Base-by-base conservation (phyloP, 2,797 vertebrate genomes). In the Spondyliosoma cantharus region DNA sequence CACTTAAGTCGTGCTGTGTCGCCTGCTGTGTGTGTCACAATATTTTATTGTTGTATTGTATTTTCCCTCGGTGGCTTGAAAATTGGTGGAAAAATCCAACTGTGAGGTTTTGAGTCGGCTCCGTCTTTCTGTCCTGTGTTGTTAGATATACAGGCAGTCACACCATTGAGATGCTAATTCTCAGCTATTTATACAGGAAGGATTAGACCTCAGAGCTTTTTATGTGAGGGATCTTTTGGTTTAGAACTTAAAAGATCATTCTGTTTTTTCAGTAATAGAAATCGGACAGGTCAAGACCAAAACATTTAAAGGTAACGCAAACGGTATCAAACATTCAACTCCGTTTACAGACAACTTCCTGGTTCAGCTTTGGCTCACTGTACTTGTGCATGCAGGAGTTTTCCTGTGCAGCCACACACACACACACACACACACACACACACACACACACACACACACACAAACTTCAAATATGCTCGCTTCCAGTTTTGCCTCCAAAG, bases 61-160 rank as follows among this genome's bases (percentile, higher is more conserved):
- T 62, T 80, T 81, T 76, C 62, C 11, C 29, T 58, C 59, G 13
- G 42, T 19, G 0, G 69, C 50, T 74, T 9, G 0, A 14, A 78
- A 80, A 81, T 59, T 58, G 76, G 37, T n/a, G 12, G 46, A 74
- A 80, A 80, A n/a, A 53, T 53, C 70, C n/a, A 54, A 25, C 53
- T 84, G 79, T 37, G 64, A 80, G 49, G 53, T 53, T 76, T 54
- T 71, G 63, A 76, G 74, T 59, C 5, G 50, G 22, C 25, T 46
- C 65, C 14, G 32, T 37, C 42, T 15, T 43, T 54, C 61, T 62
- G 54, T 84, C 57, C 32, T 50, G 59, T 49, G 56, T 37, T 59
- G 60, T 50, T 45, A 68, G 58, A 75, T 6, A 14, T 2, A 62
- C 43, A 52, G 8, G 48, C 58, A 42, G 24, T 71, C 56, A 64